Evolutionary conservation across 30 jellyfish, hydroid and myxozoan genomes (phyloP).

Genomic region (Pseudorhiza aurosa): DNA sequence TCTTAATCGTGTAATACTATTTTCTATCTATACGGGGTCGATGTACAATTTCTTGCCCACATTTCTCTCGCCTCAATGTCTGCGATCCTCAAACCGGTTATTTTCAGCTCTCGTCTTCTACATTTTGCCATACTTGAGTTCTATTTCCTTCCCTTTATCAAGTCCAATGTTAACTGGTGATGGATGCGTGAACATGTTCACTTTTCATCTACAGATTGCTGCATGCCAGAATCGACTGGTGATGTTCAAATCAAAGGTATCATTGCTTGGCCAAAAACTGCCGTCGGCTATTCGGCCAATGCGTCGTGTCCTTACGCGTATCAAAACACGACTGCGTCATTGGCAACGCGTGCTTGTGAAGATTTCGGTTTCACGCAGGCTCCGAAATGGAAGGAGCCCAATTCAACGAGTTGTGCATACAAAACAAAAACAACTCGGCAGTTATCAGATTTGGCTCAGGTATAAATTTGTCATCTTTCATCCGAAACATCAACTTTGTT

Average conservation of each 20-base stretch:
- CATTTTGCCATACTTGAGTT: background rate
- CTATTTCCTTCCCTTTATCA: background rate
- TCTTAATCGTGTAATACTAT: too few species aligned
- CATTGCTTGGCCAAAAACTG: conserved; percentile 44
- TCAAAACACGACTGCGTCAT: background rate
- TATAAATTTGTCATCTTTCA: background rate
- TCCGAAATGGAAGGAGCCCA: conserved; percentile 33
- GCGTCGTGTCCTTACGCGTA: conserved; percentile 37
- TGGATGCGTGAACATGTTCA: background rate
- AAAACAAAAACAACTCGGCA: conserved; percentile 36
- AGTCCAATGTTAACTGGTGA: background rate
- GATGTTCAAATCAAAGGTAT: conserved; percentile 24
- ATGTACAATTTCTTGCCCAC: too few species aligned
- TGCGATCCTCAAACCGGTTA: too few species aligned
- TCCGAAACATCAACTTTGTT: too few species aligned
- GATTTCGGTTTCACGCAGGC: conserved; percentile 18
- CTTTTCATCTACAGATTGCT: conserved; percentile 35
- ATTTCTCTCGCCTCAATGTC: too few species aligned
- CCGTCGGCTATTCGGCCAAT: conserved; percentile 1
- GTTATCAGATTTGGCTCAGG: conserved; percentile 45
- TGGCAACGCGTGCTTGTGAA: conserved; percentile 22
- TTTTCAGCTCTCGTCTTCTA: too few species aligned
- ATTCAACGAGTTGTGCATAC: conserved; percentile 28
- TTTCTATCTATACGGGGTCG: too few species aligned
- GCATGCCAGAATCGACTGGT: conserved; percentile 44